A percentile compares a stretch with the other conserved stretches of the same genome.
Conservation (phyloP, 2,797 vertebrate genomes). For the Chiloscyllium punctatum region DNA sequence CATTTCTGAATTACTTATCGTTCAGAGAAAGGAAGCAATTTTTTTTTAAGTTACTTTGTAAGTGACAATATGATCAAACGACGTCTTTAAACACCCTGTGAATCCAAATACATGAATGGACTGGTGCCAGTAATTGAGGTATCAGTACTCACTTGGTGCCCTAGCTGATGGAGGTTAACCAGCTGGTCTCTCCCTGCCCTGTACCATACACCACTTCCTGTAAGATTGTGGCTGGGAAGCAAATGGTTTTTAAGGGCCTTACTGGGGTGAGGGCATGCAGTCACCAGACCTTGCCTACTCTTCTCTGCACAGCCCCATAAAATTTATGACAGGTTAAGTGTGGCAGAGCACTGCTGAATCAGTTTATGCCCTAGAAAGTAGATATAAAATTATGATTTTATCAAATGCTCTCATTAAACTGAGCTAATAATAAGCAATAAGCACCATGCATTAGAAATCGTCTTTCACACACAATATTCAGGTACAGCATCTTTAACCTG, state of each 20-base stretch:
- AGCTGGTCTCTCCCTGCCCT: no score
- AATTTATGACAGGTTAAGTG: no score
- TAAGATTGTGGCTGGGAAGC: no score
- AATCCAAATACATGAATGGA: neutral
- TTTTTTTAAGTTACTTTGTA: neutral
- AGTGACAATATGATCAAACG: neutral
- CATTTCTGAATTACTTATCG: neutral
- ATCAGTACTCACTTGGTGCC: no score
- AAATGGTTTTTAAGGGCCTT: no score
- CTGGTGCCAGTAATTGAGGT: no score
- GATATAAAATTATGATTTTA: neutral
- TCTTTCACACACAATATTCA: neutral
- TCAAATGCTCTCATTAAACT: neutral
- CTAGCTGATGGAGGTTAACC: no score
- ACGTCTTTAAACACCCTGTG: neutral
- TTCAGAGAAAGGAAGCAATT: neutral
- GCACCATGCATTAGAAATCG: neutral
- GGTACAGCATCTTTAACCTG: neutral
- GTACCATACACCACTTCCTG: no score
- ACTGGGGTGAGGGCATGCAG: no score
- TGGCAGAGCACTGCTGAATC: no score
- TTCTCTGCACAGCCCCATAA: no score
- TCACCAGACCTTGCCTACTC: no score
- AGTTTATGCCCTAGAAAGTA: neutral
- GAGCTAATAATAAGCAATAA: neutral